A percentile compares a stretch with the other conserved stretches of the same genome.
These are phyloP conservation scores for Bufotes viridis DNA, from an alignment of 2,797 vertebrate genomes.

Conservation along the genomic window DNA sequence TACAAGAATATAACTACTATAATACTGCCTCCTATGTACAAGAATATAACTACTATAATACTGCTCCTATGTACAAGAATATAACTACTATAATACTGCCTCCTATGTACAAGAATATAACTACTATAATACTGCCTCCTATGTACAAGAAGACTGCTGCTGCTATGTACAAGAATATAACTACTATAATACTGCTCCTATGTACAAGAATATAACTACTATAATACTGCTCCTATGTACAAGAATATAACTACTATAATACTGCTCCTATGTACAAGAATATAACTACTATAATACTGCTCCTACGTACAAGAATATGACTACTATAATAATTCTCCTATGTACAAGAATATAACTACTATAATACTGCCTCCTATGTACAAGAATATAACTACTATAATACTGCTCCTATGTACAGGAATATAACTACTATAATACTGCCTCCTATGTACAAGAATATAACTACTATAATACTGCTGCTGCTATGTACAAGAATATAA, in stretches of 20 bases:
- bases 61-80: not conserved
- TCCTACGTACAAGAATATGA: not conserved
- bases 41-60: conserved; percentile 5
- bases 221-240: not conserved
- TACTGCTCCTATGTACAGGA: not conserved
- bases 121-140: not conserved
- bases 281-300: conserved; percentile 7
- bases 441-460: not conserved
- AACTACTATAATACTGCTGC: conserved; percentile 11
- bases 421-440: too few species aligned
- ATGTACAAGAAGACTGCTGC: not conserved
- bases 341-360: conserved; percentile 14
- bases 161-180: not conserved
- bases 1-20: not conserved
- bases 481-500: not conserved
- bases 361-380: not conserved
- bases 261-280: not conserved
- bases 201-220: conserved; percentile 1
- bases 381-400: conserved; percentile 1
- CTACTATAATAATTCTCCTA: conserved; percentile 3
- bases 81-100: conserved; percentile 4
- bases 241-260: not conserved
- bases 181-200: conserved; percentile 15
- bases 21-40: not conserved
- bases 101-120: not conserved